Evolutionary conservation across 2,888 invertebrate species (phyloP).

Genomic region (Drosophila flavopinicola): DNA sequence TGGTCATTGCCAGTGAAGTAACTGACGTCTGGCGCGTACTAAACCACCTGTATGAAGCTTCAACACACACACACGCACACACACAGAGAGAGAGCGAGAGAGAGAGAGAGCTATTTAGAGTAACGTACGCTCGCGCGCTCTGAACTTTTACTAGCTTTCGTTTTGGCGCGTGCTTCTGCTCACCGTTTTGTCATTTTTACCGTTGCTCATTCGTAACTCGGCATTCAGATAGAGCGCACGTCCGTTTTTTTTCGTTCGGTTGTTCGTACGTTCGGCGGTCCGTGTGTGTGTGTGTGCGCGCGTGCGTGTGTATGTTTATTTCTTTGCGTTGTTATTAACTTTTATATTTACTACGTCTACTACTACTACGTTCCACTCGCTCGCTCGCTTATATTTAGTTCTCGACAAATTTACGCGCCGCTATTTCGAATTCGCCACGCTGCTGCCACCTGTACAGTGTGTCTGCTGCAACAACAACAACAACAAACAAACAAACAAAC

Average conservation of each 20-base stretch:
- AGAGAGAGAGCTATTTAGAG: conserved; percentile 10
- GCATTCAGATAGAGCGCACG: conserved; percentile 72
- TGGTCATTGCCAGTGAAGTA: conserved; percentile 21
- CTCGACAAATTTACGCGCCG: conserved; percentile 47
- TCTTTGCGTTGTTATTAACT: conserved; percentile 71
- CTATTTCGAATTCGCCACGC: conserved; percentile 54
- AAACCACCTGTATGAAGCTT: conserved; percentile 58
- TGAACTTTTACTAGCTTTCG: conserved; percentile 63
- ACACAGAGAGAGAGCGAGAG: not conserved
- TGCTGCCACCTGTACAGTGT: conserved; percentile 59
- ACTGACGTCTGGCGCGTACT: conserved; percentile 1
- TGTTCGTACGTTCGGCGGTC: conserved; percentile 29
- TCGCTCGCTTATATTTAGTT: conserved; percentile 45
- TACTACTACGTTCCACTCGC: conserved; percentile 37
- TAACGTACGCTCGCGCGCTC: conserved; percentile 30
- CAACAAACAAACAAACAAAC: conserved; percentile 10
- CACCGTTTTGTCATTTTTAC: conserved; percentile 44
- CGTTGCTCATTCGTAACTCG: conserved; percentile 74
- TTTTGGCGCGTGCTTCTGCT: conserved; percentile 61
- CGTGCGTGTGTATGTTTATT: conserved; percentile 58
- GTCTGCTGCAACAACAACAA: conserved; percentile 18
- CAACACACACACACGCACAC: conserved; percentile 2
- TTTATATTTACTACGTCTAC: conserved; percentile 65
- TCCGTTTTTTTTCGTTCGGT: conserved; percentile 37
- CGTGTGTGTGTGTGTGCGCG: conserved; percentile 33